phyloP scores from a whole-genome alignment of 2,888 invertebrate species.

The Monopis laevigella region DNA sequence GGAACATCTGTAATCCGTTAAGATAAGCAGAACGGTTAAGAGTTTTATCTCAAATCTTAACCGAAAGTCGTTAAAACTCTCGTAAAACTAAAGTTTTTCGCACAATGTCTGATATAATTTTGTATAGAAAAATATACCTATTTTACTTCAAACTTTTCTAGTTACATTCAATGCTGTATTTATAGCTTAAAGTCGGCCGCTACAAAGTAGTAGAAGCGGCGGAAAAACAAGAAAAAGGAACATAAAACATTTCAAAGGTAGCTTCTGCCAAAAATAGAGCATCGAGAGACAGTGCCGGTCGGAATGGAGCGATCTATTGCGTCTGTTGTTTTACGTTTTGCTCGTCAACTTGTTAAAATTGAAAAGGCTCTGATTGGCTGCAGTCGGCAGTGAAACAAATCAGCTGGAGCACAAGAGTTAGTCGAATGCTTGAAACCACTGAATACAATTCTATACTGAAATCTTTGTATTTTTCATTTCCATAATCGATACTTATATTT shows the following conservation, averaged over 20 bases:
- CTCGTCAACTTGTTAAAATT: constrained; percentile 39
- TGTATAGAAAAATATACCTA: constrained; percentile 1
- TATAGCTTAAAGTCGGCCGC: too few species aligned
- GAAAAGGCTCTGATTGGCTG: constrained; percentile 50
- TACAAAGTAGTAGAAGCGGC: too few species aligned
- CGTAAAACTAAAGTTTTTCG: constrained; percentile 41
- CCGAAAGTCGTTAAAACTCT: constrained; percentile 42
- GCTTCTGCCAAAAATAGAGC: constrained; percentile 8
- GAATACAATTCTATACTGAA: too few species aligned
- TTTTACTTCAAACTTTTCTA: too few species aligned
- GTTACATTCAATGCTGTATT: too few species aligned
- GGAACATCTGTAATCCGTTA: constrained; percentile 29
- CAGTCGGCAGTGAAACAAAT: constrained; percentile 35
- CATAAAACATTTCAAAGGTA: too few species aligned
- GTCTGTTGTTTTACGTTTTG: constrained; percentile 38
- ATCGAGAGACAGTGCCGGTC: constrained; percentile 13
- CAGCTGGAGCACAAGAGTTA: constrained; percentile 24
- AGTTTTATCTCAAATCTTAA: constrained; percentile 45
- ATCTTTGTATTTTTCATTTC: too few species aligned
- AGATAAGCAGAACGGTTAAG: constrained; percentile 40
- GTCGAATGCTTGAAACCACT: too few species aligned
- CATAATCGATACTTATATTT: too few species aligned
- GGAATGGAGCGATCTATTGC: constrained; percentile 30
- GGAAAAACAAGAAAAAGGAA: too few species aligned
- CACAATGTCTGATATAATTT: constrained; percentile 7